These are phyloP conservation scores for Thomomys bottae DNA, from an alignment of 2,113 vertebrate species.

Conservation along the genomic window DNA sequence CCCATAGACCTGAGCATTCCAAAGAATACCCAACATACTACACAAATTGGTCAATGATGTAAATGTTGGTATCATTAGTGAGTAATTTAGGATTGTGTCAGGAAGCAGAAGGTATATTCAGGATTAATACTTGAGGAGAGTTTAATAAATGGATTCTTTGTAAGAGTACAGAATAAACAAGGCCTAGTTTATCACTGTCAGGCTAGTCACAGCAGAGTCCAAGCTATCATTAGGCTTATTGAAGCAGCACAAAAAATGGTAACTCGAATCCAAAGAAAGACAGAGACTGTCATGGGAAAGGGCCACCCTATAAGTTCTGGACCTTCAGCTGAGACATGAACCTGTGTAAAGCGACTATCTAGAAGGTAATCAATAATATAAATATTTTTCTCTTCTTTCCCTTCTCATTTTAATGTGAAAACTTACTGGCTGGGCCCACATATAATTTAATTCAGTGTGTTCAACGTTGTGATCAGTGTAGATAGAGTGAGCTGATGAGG, in stretches of 20 bases:
- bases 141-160: conserved; percentile 12
- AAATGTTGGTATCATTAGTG: conserved; percentile 1
- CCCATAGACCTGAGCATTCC: background rate
- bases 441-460: background rate
- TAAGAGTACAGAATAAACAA: conserved; percentile 11
- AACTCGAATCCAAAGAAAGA: background rate
- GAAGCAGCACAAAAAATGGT: background rate
- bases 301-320: background rate
- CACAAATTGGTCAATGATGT: background rate
- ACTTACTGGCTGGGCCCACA: background rate
- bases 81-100: conserved; percentile 28
- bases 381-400: background rate
- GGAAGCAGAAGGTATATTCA: conserved; percentile 27
- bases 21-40: background rate
- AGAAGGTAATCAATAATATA: background rate
- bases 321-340: background rate
- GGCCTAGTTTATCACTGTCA: background rate
- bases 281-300: background rate
- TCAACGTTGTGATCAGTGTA: background rate
- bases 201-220: background rate
- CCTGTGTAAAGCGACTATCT: background rate
- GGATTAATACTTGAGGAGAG: background rate
- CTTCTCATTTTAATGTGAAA: background rate
- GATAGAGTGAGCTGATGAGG: background rate
- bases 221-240: background rate